Evolutionary conservation across 1,140 invertebrate species (phyloP).

Genomic region (Penaeus vannamei): DNA sequence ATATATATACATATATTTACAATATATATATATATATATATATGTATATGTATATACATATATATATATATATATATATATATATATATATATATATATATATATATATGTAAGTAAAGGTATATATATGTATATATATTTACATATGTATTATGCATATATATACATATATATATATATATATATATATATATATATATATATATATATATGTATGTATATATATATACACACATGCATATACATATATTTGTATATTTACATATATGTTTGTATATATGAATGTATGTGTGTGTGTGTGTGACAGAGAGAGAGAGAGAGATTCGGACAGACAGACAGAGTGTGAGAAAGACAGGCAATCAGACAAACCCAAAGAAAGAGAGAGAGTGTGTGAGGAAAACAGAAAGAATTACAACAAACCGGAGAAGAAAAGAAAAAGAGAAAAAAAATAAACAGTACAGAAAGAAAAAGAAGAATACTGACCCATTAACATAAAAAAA

Average conservation of each 20-base stretch:
- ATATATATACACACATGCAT: not conserved
- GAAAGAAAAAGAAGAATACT: too few relatives aligned
- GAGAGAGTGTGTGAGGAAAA: not conserved
- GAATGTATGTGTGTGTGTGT: not conserved
- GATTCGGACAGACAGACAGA: not conserved
- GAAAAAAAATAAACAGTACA: not conserved
- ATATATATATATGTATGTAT: not conserved
- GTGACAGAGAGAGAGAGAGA: not conserved
- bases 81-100: slow-evolving; percentile 23
- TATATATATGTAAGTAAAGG: not conserved
- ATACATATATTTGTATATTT: not conserved
- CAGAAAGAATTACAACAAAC: not conserved
- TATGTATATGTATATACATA: not conserved
- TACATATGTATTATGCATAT: not conserved
- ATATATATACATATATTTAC: not conserved
- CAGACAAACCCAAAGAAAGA: not conserved
- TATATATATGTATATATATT: slow-evolving; percentile 21
- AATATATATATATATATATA: not conserved
- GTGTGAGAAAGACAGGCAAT: not conserved
- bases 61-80: not conserved
- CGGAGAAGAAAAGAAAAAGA: not conserved
- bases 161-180: not conserved
- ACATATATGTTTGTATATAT: not conserved
- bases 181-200: not conserved
- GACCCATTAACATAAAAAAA: too few relatives aligned